Percentiles rank a stretch among this genome's conserved stretches.
These are phyloP conservation scores for Hydriomena furcata DNA, from an alignment of 2,888 invertebrate species.

Conservation along the genomic window DNA sequence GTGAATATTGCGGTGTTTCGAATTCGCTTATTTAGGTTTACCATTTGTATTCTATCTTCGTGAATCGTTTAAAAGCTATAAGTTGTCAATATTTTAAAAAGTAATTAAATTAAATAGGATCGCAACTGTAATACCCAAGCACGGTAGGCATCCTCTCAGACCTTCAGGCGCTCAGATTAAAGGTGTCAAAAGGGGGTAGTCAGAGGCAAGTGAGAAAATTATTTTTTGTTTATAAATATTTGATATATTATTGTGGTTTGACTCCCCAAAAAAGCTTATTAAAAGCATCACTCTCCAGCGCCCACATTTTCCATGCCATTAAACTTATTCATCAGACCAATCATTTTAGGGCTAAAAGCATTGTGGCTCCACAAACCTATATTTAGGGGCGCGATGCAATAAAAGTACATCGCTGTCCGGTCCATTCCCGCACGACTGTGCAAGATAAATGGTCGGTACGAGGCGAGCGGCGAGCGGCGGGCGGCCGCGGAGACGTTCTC, in stretches of 20 bases:
- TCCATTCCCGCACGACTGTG: constrained; percentile 81
- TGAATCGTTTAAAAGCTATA: too few relatives aligned
- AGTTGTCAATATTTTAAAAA: too few relatives aligned
- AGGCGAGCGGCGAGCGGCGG: constrained; percentile 43
- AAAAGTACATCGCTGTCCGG: constrained; percentile 77
- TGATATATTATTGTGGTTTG: background rate
- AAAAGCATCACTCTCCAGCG: constrained; percentile 18
- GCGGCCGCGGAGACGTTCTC: constrained; percentile 76
- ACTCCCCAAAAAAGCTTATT: constrained; percentile 12
- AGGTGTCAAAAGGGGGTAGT: too few relatives aligned
- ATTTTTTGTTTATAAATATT: too few relatives aligned
- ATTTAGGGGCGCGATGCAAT: constrained; percentile 80
- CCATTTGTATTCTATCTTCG: background rate
- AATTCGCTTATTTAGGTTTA: constrained; percentile 2
- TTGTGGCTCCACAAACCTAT: constrained; percentile 72
- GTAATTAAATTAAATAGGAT: too few relatives aligned
- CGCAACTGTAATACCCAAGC: too few relatives aligned
- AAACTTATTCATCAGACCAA: constrained; percentile 56
- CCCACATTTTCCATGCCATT: constrained; percentile 42
- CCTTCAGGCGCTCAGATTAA: too few relatives aligned
- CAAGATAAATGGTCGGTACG: constrained; percentile 78
- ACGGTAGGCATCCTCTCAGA: too few relatives aligned
- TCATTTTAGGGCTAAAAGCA: constrained; percentile 69
- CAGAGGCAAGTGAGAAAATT: too few relatives aligned
- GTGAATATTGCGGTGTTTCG: background rate